Evolutionary conservation across 2,113 vertebrate genomes (phyloP), one percentile per base, ranked within the genome.

Genomic region (Ameiurus melas): DNA sequence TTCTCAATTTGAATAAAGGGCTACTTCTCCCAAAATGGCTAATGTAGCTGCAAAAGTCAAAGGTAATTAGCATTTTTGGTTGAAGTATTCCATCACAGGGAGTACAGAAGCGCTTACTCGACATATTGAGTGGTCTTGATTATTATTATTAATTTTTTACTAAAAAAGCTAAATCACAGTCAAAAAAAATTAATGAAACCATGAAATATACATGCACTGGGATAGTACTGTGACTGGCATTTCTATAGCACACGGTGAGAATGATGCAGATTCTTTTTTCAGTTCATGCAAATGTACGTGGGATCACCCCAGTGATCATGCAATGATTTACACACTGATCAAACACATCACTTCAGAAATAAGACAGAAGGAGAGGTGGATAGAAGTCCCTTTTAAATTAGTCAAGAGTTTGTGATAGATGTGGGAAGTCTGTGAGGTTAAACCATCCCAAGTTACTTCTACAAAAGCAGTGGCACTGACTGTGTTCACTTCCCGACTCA

Each of bases 401-500:
- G 83, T 85, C 83, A 83, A 83, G 33, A 66, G 78, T 33, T 57
- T 57, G 30, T 80, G 80, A 62, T 64, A 2, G 47, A 68, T 79
- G 57, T 16, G 27, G 20, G 77, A 64, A 83, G 70, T 77, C 62
- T 33, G 87, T 86, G 89, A 71, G 5, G 85, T 79, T 87, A 84
- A 55, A 82, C 43, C 22, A 83, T 43, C 79, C 79, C 53, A 39
- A 55, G 79, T 91, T 96, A 97, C 96, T 96, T 97, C 96, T 87
- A 94, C 89, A 95, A 94, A 86, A 86, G 91, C 92, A 91, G 95
- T 94, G 89, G 90, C 86, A 66, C 58, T 51, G 51, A 66, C 58
- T 77, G 57, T 64, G 39, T 22, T 36, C 66, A 39, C 78, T 84
- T 86, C 88, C 66, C 78, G 30, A 58, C 68, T 79, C 58, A 25